These are phyloP conservation scores for Eupeodes luniger DNA, from an alignment of 2,888 invertebrate species.

Conservation along the genomic window DNA sequence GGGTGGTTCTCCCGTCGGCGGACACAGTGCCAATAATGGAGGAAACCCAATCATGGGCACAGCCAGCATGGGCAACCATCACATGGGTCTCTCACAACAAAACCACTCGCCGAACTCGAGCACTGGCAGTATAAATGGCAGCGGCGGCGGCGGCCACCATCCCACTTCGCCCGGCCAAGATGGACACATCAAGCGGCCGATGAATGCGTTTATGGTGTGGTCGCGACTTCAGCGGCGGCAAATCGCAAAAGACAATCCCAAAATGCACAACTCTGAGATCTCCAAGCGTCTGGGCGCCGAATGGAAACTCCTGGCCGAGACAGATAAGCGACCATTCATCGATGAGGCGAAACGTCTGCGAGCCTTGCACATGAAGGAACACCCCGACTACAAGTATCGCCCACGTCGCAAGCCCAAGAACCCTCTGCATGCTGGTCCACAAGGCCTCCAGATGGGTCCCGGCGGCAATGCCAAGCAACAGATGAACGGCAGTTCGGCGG, in stretches of 20 bases:
- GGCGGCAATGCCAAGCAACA: slow-evolving; percentile 80
- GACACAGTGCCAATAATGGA: slow-evolving; percentile 80
- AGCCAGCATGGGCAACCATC: slow-evolving; percentile 82
- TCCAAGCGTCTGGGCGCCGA: slow-evolving; percentile 96
- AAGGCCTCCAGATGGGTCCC: slow-evolving; percentile 80
- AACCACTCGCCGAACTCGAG: slow-evolving; percentile 82
- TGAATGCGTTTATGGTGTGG: slow-evolving; percentile 99
- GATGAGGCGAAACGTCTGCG: slow-evolving; percentile 96
- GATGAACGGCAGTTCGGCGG: slow-evolving; percentile 82
- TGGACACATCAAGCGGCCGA: slow-evolving; percentile 96
- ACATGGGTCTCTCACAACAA: slow-evolving; percentile 80
- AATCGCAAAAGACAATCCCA: slow-evolving; percentile 97
- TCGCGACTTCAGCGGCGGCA: slow-evolving; percentile 95
- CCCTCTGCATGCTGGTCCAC: slow-evolving; percentile 85
- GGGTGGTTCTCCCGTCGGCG: slow-evolving; percentile 82
- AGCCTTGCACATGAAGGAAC: slow-evolving; percentile 95
- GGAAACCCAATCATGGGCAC: slow-evolving; percentile 80
- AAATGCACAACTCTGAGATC: slow-evolving; percentile 95
- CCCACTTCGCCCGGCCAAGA: slow-evolving; percentile 85
- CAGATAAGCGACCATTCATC: slow-evolving; percentile 96
- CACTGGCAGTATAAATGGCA: slow-evolving; percentile 64
- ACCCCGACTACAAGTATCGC: slow-evolving; percentile 95
- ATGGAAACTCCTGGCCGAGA: slow-evolving; percentile 95
- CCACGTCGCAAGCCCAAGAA: slow-evolving; percentile 94
- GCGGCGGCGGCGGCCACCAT: slow-evolving; percentile 78